Evolutionary conservation across 2,888 invertebrate genomes (phyloP).

Genomic region (Athalia rosae): DNA sequence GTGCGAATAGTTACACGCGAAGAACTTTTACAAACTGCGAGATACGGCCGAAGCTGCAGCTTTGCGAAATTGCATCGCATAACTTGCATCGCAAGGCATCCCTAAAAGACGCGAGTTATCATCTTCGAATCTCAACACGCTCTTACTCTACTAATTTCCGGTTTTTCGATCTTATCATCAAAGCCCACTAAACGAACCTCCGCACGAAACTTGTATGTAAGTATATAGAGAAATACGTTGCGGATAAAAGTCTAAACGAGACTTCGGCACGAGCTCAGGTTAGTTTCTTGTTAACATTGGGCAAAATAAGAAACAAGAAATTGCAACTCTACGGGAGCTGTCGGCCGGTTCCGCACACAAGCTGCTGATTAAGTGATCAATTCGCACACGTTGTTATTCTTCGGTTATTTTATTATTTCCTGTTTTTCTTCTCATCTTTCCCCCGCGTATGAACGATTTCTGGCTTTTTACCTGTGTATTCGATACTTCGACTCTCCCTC

Average conservation of each 20-base stretch:
- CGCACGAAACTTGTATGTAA: conserved; percentile 23
- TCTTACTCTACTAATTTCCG: conserved; percentile 34
- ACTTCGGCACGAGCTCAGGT: conserved; percentile 21
- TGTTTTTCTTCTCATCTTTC: too few species aligned
- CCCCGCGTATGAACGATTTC: too few species aligned
- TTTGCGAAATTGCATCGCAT: neutral
- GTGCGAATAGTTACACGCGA: neutral
- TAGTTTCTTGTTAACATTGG: conserved; percentile 14
- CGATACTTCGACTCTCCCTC: too few species aligned
- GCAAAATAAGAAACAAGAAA: neutral
- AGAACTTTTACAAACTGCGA: neutral
- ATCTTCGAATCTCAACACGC: conserved; percentile 34
- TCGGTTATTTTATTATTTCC: neutral
- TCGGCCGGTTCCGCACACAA: neutral
- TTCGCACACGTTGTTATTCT: neutral
- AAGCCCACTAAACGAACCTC: conserved; percentile 13
- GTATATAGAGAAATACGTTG: conserved; percentile 7
- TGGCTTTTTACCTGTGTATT: too few species aligned
- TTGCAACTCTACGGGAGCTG: neutral
- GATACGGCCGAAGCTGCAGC: neutral
- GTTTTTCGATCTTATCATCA: conserved; percentile 33
- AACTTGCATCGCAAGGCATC: neutral
- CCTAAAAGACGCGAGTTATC: neutral
- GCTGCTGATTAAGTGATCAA: conserved; percentile 19
- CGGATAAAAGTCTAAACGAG: conserved; percentile 28